Percentiles rank a stretch among this genome's conserved stretches.
Conservation (phyloP, 2,113 vertebrate species). For the Sphyrna mokarran region DNA sequence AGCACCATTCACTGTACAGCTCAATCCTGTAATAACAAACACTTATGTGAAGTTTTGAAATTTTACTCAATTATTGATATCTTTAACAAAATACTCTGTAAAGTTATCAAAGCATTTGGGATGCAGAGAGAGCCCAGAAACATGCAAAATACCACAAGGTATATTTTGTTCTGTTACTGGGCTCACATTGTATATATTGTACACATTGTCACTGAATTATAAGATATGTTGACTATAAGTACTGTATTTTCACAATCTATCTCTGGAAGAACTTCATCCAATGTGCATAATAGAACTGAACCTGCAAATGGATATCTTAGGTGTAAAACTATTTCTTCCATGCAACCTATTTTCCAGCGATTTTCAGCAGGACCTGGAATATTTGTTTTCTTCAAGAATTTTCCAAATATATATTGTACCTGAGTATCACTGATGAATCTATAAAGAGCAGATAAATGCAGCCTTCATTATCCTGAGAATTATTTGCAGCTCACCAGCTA, state of each 20-base stretch:
- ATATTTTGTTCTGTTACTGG: not conserved
- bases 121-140: not conserved
- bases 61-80: not conserved
- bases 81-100: not conserved
- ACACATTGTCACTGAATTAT: not conserved
- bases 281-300: not conserved
- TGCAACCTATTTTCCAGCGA: not conserved
- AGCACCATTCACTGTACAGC: not conserved
- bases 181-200: not conserved
- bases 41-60: not conserved
- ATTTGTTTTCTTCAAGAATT: not conserved
- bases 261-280: not conserved
- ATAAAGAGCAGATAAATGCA: not conserved
- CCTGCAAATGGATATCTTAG: not conserved
- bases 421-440: not conserved
- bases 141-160: not conserved
- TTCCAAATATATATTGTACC: not conserved
- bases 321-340: not conserved
- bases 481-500: not conserved
- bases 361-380: not conserved
- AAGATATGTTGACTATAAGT: not conserved
- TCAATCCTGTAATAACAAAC: conserved; percentile 14
- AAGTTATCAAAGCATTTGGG: not conserved
- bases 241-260: not conserved
- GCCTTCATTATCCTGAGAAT: not conserved